Evolutionary conservation across 2,113 vertebrate genomes (phyloP).

Genomic region (Scopus umbretta): DNA sequence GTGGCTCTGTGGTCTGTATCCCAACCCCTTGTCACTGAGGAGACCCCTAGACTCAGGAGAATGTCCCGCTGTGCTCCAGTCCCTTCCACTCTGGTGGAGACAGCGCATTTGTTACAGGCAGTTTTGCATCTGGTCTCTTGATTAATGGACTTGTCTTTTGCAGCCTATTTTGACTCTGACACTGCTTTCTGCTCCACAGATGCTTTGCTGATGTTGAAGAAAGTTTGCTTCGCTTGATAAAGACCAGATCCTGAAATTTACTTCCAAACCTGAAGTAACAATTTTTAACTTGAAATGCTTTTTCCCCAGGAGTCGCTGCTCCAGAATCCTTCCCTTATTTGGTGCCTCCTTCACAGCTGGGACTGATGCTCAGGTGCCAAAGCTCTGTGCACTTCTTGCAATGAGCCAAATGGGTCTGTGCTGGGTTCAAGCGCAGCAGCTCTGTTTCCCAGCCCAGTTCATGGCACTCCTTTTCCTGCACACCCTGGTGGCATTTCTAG

Average conservation of each 20-base stretch:
- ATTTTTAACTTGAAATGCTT: conserved; percentile 80
- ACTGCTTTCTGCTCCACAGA: conserved; percentile 58
- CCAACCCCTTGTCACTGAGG: conserved; percentile 37
- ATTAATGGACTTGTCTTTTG: conserved; percentile 67
- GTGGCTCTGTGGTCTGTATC: conserved; percentile 47
- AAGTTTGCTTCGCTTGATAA: conserved; percentile 75
- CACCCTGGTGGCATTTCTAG: neutral
- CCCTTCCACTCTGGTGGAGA: conserved; percentile 24
- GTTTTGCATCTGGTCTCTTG: conserved; percentile 55
- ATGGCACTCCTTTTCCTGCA: neutral
- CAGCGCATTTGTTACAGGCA: conserved; percentile 35
- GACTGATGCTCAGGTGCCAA: conserved; percentile 60
- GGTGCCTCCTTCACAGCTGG: conserved; percentile 73
- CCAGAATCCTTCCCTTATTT: conserved; percentile 83
- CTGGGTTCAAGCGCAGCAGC: neutral
- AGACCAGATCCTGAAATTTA: conserved; percentile 80
- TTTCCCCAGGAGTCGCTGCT: conserved; percentile 66
- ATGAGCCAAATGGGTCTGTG: neutral
- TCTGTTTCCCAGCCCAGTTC: neutral
- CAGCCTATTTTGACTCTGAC: conserved; percentile 61
- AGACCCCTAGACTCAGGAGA: conserved; percentile 5
- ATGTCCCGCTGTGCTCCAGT: conserved; percentile 1
- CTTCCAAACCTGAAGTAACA: conserved; percentile 81
- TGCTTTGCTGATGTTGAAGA: conserved; percentile 67
- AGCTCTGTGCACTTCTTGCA: neutral